phyloP scores from a whole-genome alignment of 2,113 vertebrate genomes.

The Nothobranchius kuhntae region DNA sequence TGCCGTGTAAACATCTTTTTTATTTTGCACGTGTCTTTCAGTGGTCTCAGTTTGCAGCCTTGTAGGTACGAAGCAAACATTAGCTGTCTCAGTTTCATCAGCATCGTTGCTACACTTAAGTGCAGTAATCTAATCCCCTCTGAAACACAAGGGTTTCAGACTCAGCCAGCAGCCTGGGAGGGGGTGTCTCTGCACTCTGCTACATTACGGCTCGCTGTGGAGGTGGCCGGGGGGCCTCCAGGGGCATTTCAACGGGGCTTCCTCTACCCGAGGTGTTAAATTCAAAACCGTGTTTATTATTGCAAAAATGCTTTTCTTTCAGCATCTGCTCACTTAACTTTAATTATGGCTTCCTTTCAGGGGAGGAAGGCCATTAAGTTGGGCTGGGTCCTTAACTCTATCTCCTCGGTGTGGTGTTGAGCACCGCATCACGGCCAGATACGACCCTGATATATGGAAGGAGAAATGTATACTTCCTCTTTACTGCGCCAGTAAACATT shows the following conservation, averaged over 20 bases:
- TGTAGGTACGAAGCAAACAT: conserved; percentile 81
- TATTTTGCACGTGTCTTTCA: conserved; percentile 37
- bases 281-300: conserved; percentile 81
- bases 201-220: conserved; percentile 67
- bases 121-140: conserved; percentile 76
- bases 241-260: conserved; percentile 77
- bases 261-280: conserved; percentile 78
- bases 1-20: conserved; percentile 15
- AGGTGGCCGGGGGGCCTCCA: conserved; percentile 61
- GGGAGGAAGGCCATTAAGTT: conserved; percentile 65
- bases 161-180: conserved; percentile 70
- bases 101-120: conserved; percentile 81
- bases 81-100: conserved; percentile 74
- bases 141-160: conserved; percentile 74
- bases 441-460: conserved; percentile 45
- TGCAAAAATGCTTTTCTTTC: conserved; percentile 75
- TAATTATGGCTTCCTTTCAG: conserved; percentile 78
- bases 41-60: conserved; percentile 54
- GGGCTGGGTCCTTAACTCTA: conserved; percentile 58
- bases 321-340: conserved; percentile 81
- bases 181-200: conserved; percentile 67
- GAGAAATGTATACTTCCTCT: conserved; percentile 37
- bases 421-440: conserved; percentile 46
- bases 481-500: conserved; percentile 48
- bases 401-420: conserved; percentile 27